Evolutionary conservation across 2,888 invertebrate species (phyloP).

Genomic region (Drosophila mulleri): DNA sequence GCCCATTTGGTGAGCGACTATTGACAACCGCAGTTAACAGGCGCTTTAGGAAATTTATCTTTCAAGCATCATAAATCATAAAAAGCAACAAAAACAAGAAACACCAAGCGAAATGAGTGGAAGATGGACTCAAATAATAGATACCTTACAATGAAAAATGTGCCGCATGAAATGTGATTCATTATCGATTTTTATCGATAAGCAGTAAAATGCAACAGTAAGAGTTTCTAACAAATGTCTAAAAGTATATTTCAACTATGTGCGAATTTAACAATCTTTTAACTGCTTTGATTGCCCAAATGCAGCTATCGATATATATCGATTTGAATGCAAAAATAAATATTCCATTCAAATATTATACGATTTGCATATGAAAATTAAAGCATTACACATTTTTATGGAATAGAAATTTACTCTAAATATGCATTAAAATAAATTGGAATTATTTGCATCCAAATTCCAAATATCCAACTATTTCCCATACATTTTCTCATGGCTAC

Average conservation of each 20-base stretch:
- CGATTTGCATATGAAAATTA: no score
- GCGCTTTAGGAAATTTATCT: slow-evolving; percentile 74
- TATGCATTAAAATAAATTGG: not conserved
- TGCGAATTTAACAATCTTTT: no score
- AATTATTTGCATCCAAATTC: not conserved
- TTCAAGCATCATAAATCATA: slow-evolving; percentile 80
- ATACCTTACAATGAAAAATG: not conserved
- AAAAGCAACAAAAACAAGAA: slow-evolving; percentile 20
- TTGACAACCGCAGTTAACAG: slow-evolving; percentile 77
- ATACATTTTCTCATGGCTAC: not conserved
- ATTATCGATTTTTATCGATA: not conserved
- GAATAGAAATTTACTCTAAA: not conserved
- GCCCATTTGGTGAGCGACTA: slow-evolving; percentile 58
- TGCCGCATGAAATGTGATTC: not conserved
- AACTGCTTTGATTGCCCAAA: no score
- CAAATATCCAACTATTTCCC: not conserved
- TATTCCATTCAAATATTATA: no score
- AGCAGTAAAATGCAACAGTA: no score
- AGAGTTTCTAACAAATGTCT: no score
- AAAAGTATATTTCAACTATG: no score
- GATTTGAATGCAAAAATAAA: no score
- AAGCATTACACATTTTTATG: no score
- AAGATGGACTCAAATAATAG: no score
- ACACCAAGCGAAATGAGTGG: not conserved
- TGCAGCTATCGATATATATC: no score